Evolutionary conservation across 2,113 vertebrate genomes (phyloP).

Genomic region (Mionectes macconnelli): DNA sequence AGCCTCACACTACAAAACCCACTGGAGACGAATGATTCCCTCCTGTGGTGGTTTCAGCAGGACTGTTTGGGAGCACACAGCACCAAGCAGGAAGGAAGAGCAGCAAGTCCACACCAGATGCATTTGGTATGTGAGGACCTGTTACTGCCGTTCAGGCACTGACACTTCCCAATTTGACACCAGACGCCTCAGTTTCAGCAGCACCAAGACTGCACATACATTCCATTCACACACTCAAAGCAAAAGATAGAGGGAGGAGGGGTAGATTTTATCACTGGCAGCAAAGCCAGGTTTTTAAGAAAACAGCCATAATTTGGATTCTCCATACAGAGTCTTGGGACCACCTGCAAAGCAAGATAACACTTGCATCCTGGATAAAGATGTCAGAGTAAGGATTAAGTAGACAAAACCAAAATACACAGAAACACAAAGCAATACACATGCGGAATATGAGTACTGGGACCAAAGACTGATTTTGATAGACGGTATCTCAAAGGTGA

Average conservation of each 20-base stretch:
- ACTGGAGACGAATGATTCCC: neutral
- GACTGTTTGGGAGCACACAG: neutral
- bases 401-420: neutral
- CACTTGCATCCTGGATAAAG: neutral
- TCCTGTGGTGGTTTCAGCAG: neutral
- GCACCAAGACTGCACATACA: neutral
- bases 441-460: neutral
- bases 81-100: neutral
- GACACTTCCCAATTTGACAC: rapidly evolving
- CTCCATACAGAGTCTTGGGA: neutral
- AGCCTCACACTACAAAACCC: neutral
- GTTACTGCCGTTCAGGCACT: neutral
- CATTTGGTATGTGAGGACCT: rapidly evolving
- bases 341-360: neutral
- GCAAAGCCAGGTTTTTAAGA: neutral
- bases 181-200: neutral
- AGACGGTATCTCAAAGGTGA: neutral
- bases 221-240: neutral
- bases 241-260: neutral
- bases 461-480: neutral
- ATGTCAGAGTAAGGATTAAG: neutral
- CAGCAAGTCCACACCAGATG: neutral
- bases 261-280: neutral
- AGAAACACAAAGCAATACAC: neutral
- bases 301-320: neutral